These are phyloP conservation scores for Eubucco bourcierii DNA, from an alignment of 2,113 vertebrate species.

Conservation along the genomic window DNA sequence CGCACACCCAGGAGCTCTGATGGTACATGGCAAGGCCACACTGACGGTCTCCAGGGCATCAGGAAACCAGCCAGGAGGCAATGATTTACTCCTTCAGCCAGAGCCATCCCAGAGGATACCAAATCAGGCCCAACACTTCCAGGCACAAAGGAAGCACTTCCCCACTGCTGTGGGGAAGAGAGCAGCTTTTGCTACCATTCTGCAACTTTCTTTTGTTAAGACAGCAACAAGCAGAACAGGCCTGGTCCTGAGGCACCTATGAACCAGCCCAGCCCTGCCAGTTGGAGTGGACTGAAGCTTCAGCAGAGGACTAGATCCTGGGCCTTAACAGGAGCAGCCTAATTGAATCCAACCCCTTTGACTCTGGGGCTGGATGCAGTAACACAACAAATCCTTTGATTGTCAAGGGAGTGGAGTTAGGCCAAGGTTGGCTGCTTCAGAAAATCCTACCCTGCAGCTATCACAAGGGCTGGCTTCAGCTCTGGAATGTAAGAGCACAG, in stretches of 20 bases:
- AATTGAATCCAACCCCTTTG: not conserved
- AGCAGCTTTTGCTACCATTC: not conserved
- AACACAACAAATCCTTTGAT: not conserved
- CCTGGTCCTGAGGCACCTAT: not conserved
- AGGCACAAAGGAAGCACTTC: not conserved
- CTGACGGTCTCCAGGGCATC: fast-evolving
- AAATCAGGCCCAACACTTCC: not conserved
- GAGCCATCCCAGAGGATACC: not conserved
- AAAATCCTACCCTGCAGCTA: conserved; percentile 1
- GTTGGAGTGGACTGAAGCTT: fast-evolving
- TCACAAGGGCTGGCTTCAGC: not conserved
- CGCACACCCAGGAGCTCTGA: fast-evolving
- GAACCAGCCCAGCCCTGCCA: not conserved
- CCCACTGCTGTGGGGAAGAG: not conserved
- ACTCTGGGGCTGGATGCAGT: not conserved
- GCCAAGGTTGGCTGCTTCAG: conserved; percentile 8
- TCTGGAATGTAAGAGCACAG: not conserved
- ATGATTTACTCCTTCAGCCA: fast-evolving
- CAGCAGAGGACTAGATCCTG: not conserved
- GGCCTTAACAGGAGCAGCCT: not conserved
- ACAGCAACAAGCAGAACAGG: not conserved
- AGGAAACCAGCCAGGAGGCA: not conserved
- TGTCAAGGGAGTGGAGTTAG: not conserved
- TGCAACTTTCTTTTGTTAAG: not conserved
- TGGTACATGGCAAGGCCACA: not conserved